These are phyloP conservation scores for Serilophus lunatus DNA, from an alignment of 2,113 vertebrate species.

Conservation along the genomic window DNA sequence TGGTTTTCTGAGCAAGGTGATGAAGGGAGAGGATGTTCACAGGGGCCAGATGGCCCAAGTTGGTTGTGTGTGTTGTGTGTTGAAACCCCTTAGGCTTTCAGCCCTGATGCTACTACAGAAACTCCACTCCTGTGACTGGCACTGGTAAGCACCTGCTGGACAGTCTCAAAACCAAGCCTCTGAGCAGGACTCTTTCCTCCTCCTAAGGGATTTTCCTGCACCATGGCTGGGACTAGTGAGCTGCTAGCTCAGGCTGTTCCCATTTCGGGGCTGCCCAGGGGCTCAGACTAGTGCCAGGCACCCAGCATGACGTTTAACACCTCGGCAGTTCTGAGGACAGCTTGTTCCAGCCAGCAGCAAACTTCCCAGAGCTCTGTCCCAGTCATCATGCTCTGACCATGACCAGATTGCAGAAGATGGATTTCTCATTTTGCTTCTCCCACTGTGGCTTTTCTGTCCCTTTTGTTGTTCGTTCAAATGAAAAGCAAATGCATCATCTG, in stretches of 20 bases:
- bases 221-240: fast-evolving
- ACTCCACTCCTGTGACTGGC: fast-evolving
- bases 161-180: background rate
- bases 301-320: background rate
- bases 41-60: background rate
- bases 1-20: background rate
- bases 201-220: background rate
- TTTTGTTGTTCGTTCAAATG: background rate
- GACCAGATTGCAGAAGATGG: background rate
- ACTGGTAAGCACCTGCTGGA: background rate
- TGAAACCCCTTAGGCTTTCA: fast-evolving
- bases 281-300: background rate
- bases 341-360: background rate
- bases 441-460: background rate
- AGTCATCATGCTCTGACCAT: background rate
- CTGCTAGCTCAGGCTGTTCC: background rate
- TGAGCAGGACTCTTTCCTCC: background rate
- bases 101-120: background rate
- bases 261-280: background rate
- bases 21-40: background rate
- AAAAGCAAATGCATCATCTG: slow-evolving; percentile 24
- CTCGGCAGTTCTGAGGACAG: background rate
- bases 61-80: background rate
- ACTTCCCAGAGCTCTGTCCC: background rate
- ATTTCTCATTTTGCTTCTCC: slow-evolving; percentile 2